These are phyloP conservation scores for Icerya purchasi DNA, from an alignment of 2,888 invertebrate species.

Conservation along the genomic window DNA sequence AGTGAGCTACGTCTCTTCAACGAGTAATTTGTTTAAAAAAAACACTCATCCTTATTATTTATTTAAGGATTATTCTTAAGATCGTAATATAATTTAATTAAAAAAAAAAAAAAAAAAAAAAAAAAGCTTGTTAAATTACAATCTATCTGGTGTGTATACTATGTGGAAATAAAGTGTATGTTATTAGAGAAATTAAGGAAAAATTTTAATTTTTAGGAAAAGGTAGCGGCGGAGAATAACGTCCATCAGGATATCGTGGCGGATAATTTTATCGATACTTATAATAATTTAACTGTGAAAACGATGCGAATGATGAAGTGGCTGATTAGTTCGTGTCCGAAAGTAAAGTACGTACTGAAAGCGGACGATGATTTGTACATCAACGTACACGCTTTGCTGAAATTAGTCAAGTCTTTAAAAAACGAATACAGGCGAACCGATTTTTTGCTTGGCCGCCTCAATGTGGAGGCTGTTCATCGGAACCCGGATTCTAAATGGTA, in stretches of 20 bases:
- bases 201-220: neutral
- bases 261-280: neutral
- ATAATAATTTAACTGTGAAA: neutral
- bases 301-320: neutral
- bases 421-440: neutral
- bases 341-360: neutral
- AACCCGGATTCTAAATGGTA: neutral
- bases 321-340: neutral
- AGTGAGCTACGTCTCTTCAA: too few relatives aligned
- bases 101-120: too few relatives aligned
- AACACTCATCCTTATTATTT: too few relatives aligned
- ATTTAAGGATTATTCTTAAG: too few relatives aligned
- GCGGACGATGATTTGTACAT: neutral
- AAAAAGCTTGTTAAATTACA: too few relatives aligned
- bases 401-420: neutral
- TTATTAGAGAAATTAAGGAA: neutral
- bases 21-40: too few relatives aligned
- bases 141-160: too few relatives aligned
- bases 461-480: neutral
- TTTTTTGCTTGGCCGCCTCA: neutral
- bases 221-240: neutral
- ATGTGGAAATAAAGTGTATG: too few relatives aligned
- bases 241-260: neutral
- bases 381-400: neutral
- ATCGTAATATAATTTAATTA: too few relatives aligned